Conservation (phyloP, 2,113 vertebrate genomes). For the Tychaedon coryphoeus region DNA sequence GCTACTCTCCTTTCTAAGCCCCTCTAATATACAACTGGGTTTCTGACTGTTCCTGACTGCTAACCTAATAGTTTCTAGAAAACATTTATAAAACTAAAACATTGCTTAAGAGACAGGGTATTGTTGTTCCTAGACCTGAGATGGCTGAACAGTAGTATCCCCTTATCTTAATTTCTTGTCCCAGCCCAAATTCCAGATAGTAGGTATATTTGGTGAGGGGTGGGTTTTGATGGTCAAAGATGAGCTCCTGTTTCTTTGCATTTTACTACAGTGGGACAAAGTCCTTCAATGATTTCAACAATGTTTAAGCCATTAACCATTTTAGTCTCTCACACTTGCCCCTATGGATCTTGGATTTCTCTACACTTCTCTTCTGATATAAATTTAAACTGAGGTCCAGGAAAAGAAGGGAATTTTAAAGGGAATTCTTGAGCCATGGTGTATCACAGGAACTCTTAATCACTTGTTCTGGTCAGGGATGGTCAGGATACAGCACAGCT, state of each 20-base stretch:
- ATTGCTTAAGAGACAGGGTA: background rate
- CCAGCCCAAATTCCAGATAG: background rate
- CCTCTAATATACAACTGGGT: background rate
- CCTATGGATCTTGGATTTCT: rapidly evolving
- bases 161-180: background rate
- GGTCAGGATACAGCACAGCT: background rate
- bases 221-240: background rate
- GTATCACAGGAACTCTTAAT: background rate
- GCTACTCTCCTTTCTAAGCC: background rate
- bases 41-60: background rate
- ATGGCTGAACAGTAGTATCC: background rate
- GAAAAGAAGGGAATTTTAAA: background rate
- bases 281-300: background rate
- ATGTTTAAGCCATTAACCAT: background rate
- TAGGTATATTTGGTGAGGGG: background rate
- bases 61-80: background rate
- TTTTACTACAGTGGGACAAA: background rate
- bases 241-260: background rate
- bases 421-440: background rate
- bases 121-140: background rate
- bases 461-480: background rate
- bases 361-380: background rate
- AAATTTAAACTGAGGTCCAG: background rate
- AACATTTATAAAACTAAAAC: background rate
- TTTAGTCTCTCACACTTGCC: background rate